Conservation (phyloP, 2,888 invertebrate genomes). For the Aromia moschata region DNA sequence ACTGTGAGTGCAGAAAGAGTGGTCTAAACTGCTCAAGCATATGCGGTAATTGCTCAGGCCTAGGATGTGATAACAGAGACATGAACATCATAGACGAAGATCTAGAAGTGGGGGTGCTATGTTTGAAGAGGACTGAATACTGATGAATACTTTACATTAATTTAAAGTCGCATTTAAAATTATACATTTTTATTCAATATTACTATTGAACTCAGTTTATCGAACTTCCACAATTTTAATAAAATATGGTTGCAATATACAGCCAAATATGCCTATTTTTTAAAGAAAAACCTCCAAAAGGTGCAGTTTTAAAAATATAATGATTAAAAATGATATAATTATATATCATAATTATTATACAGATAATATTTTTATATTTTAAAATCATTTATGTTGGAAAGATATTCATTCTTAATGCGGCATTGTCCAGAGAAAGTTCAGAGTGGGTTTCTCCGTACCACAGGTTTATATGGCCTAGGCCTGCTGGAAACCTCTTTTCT, state of each 20-base stretch:
- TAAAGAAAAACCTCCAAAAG: slow-evolving; percentile 5
- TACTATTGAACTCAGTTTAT: neutral
- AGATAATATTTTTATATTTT: slow-evolving; percentile 3
- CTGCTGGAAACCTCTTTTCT: slow-evolving; percentile 25
- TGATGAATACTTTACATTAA: slow-evolving; percentile 3
- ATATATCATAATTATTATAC: slow-evolving; percentile 10
- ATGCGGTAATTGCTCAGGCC: slow-evolving; percentile 23
- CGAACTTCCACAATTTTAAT: neutral
- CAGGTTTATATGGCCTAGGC: slow-evolving; percentile 25
- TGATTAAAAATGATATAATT: slow-evolving; percentile 4
- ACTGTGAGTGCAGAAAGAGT: slow-evolving; percentile 24
- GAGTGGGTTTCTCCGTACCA: slow-evolving; percentile 26
- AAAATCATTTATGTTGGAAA: slow-evolving; percentile 14
- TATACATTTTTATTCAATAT: neutral
- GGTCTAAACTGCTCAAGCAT: slow-evolving; percentile 25
- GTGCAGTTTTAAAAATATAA: slow-evolving; percentile 1
- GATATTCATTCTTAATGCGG: slow-evolving; percentile 24
- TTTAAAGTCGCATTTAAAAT: slow-evolving; percentile 22
- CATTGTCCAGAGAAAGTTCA: slow-evolving; percentile 25
- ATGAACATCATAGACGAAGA: slow-evolving; percentile 23
- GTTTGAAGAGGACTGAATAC: slow-evolving; percentile 20
- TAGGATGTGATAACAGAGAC: slow-evolving; percentile 25
- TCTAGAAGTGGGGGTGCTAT: slow-evolving; percentile 25
- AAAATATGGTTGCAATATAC: neutral
- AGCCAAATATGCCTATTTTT: slow-evolving; percentile 2